Evolutionary conservation across 1,140 invertebrate species (phyloP).

Genomic region (Drosophila leontia): DNA sequence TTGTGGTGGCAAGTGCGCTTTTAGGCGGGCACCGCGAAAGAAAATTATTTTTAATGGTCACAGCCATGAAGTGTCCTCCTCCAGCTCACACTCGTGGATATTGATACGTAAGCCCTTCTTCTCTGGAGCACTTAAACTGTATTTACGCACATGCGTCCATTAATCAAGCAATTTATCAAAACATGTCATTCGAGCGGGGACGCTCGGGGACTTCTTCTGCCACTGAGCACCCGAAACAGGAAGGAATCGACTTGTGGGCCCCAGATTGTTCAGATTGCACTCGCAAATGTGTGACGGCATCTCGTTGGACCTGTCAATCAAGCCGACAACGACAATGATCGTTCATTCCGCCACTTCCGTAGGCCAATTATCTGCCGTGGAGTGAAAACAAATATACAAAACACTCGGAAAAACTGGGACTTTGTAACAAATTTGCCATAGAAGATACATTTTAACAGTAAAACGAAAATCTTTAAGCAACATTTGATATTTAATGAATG

Average conservation of each 20-base stretch:
- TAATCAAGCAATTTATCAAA: slow-evolving; percentile 82
- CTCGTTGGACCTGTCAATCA: slow-evolving; percentile 39
- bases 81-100: slow-evolving; percentile 20
- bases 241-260: slow-evolving; percentile 40
- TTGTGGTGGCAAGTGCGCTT: slow-evolving; percentile 50
- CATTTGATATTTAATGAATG: not conserved
- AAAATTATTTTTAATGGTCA: slow-evolving; percentile 76
- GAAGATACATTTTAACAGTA: not conserved
- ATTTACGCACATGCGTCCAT: slow-evolving; percentile 76
- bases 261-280: slow-evolving; percentile 26
- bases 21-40: slow-evolving; percentile 45
- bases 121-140: slow-evolving; percentile 68
- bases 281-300: slow-evolving; percentile 23
- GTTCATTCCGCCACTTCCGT: slow-evolving; percentile 22
- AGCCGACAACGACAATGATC: slow-evolving; percentile 19
- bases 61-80: slow-evolving; percentile 45
- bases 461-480: not conserved
- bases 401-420: not conserved
- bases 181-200: slow-evolving; percentile 60
- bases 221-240: slow-evolving; percentile 28
- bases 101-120: slow-evolving; percentile 61
- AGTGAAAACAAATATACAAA: slow-evolving; percentile 24
- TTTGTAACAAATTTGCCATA: not conserved
- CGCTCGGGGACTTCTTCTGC: slow-evolving; percentile 30
- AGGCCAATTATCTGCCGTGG: slow-evolving; percentile 34